Evolutionary conservation across 2,797 vertebrate species (phyloP), one percentile per base, ranked within the genome.

Genomic region (Forpus xanthops): DNA sequence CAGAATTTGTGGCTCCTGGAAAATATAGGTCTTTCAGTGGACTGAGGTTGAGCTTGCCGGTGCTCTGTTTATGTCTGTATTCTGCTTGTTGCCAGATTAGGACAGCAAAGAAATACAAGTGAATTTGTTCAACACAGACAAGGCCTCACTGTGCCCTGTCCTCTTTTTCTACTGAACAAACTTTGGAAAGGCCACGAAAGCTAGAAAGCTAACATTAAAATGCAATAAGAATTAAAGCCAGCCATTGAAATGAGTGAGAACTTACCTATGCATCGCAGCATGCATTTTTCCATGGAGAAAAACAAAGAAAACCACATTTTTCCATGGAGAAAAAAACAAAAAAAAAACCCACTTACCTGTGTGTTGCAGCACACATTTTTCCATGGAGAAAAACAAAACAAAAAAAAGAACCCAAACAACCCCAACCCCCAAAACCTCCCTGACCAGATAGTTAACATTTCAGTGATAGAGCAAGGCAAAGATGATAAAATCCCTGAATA

Each of bases 61-160:
- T 67, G 39, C 28, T 83, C 37, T 76, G 58, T 95, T 91, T 87
- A 74, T 72, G 58, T 58, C 82, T 23, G 0, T 62, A 42, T 93
- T 84, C 83, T 87, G 55, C 44, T 58, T 67, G 53, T 76, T 95
- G 89, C 90, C 94, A 97, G 70, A 47, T 5, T 90, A 67, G 52
- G 78, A 80, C 17, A 82, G 87, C 88, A 95, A 90, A 89, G 61
- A 75, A 96, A 96, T 93, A 95, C 55, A 94, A 93, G 75, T 16
- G 50, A 92, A 83, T 67, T 67, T 92, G n/a, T 91, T 94, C 77
- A 85, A 53, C 50, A 49, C n/a, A 94, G 83, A 97, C 94, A 97
- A 97, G 95, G 85, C 45, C 81, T 96, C 47, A 89, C 93, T 97
- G 94, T 97, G 79, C 27, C 82, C 79, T 87, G 55, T 91, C n/a